Evolutionary conservation across 2,113 vertebrate species (phyloP), one percentile per base, ranked within the genome.

Genomic region (Amphiprion ocellaris): DNA sequence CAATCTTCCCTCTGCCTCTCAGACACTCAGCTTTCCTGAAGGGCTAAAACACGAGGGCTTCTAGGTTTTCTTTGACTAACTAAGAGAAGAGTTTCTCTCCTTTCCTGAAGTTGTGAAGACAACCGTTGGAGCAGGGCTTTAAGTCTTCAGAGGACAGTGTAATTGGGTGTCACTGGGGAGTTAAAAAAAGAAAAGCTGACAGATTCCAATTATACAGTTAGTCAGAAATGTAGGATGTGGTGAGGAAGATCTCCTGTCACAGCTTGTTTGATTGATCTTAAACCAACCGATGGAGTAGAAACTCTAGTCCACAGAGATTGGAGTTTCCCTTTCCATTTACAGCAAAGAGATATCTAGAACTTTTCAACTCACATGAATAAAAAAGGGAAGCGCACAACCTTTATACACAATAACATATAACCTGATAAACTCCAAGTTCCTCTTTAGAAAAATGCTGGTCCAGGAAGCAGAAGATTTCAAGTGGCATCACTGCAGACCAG

Each of bases 21-120:
- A 9, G 50, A 46, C 77, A 7, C 33, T 79, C 70, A 39, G 69
- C 66, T 76, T 52, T 59, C 83, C 81, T 5, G 47, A 66, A 37
- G 72, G 74, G 54, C 68, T 44, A 23, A 74, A 55, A 68, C 64
- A 77, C 55, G 77, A 55, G 55, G 17, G 1, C 49, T 55, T 37
- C 33, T n/a, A 4, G 54, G 55, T 66, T 37, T 50, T 50, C 68
- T 77, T 37, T 9, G 33, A 37, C 33, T 9, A 9, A 37, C 33
- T 37, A 10, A 37, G 33, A 37, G 33, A 37, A 9, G 33, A 37
- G 33, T 37, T 37, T 37, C 33, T 37, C 6, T 37, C 33, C 33
- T 37, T 37, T 37, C 26, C 7, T 10, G 15, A 49, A 19, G 15
- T 49, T 49, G 47, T 17, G 47, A 49, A 17, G 47, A 49, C 17